A percentile compares a stretch with the other conserved stretches of the same genome.
These are phyloP conservation scores for Neoscelio sp. DNA, from an alignment of 2,888 invertebrate genomes.

Conservation along the genomic window DNA sequence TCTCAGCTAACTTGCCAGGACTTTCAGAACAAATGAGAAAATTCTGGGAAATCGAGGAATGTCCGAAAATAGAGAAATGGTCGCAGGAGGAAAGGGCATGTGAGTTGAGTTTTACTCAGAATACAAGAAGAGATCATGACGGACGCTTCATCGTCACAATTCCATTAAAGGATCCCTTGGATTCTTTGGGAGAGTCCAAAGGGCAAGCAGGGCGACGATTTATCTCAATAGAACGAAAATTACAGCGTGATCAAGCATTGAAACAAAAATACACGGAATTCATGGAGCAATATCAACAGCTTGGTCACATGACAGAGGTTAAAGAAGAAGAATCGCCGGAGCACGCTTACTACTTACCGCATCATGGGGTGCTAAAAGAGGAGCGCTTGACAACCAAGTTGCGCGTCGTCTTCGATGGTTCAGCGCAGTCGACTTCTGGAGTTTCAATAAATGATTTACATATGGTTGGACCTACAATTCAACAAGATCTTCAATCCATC, in stretches of 20 bases:
- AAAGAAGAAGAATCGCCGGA: not conserved
- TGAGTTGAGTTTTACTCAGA: no score
- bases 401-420: constrained; percentile 75
- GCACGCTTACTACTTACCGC: constrained; percentile 16
- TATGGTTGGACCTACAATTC: constrained; percentile 67
- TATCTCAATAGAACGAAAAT: constrained; percentile 6
- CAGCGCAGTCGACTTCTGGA: constrained; percentile 66
- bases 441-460: constrained; percentile 69
- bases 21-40: no score
- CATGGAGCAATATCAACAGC: constrained; percentile 17
- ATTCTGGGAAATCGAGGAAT: no score
- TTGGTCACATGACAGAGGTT: constrained; percentile 29
- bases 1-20: no score
- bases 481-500: constrained; percentile 61
- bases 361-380: constrained; percentile 30
- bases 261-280: constrained; percentile 1
- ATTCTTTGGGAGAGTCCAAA: no score
- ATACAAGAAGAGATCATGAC: not conserved
- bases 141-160: constrained; percentile 7
- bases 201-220: constrained; percentile 12
- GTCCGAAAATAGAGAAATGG: no score
- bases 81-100: no score
- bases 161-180: constrained; percentile 14
- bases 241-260: not conserved
- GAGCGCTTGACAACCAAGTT: constrained; percentile 71